These are phyloP conservation scores for Sarcophaga rosellei DNA, from an alignment of 2,888 invertebrate species.

Conservation along the genomic window DNA sequence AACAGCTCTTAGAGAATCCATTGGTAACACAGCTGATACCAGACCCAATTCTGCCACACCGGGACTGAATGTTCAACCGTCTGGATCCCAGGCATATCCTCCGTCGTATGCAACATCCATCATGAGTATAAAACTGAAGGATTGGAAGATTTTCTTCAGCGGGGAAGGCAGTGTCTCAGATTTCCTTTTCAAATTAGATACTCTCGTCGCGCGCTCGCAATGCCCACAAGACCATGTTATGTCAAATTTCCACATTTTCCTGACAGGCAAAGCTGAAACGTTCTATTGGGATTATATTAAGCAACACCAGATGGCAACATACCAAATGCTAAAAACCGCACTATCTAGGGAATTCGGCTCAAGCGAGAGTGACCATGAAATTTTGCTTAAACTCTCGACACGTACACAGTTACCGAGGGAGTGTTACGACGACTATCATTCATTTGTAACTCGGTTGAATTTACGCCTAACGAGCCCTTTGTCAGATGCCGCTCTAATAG, in stretches of 20 bases:
- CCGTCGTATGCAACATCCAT: neutral
- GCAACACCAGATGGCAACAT: neutral
- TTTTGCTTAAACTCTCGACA: constrained; percentile 15
- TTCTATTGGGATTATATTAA: neutral
- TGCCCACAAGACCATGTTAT: neutral
- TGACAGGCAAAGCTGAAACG: neutral
- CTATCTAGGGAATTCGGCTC: constrained; percentile 5
- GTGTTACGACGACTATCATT: neutral
- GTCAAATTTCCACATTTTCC: constrained; percentile 16
- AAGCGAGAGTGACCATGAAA: neutral
- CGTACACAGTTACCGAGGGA: constrained; percentile 1
- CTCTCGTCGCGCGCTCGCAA: neutral
- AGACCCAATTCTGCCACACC: neutral
- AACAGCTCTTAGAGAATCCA: no score
- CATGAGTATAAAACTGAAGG: constrained; percentile 1
- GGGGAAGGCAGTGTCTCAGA: constrained; percentile 1
- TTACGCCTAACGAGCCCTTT: no score
- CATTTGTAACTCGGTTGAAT: neutral
- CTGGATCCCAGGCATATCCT: neutral
- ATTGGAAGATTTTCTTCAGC: constrained; percentile 8
- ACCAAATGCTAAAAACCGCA: neutral
- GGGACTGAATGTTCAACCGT: no score
- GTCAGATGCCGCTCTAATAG: no score
- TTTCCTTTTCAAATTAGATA: constrained; percentile 27
- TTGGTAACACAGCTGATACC: no score